These are phyloP conservation scores for Potorous gilbertii DNA, from an alignment of 2,797 vertebrate species.

Conservation along the genomic window DNA sequence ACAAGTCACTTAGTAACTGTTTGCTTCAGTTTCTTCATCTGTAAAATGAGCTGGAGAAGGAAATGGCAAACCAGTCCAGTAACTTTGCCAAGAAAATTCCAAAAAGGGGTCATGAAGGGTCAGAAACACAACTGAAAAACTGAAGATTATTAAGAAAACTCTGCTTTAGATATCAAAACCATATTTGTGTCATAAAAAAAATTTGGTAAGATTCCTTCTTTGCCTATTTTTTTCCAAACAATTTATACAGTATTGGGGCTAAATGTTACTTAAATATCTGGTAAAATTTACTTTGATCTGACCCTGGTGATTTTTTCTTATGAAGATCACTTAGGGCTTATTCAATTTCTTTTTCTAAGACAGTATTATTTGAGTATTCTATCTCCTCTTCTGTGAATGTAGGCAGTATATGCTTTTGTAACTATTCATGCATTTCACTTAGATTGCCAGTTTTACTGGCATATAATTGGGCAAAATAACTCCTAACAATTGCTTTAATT, in stretches of 20 bases:
- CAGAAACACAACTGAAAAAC: too few relatives aligned
- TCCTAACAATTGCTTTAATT: background rate
- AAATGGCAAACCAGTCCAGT: too few relatives aligned
- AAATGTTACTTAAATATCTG: background rate
- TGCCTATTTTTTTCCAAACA: too few relatives aligned
- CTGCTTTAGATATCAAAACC: background rate
- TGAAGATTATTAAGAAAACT: background rate
- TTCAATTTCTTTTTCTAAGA: background rate
- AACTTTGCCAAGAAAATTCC: too few relatives aligned
- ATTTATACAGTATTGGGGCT: too few relatives aligned
- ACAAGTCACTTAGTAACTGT: background rate
- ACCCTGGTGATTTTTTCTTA: background rate
- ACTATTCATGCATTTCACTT: background rate
- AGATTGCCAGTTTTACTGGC: background rate
- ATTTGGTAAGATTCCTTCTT: too few relatives aligned
- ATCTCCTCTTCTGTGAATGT: background rate
- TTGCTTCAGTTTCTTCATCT: background rate
- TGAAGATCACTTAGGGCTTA: background rate
- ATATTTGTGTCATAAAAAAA: background rate
- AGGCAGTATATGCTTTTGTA: background rate
- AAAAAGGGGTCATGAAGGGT: too few relatives aligned
- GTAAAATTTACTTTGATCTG: background rate
- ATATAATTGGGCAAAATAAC: background rate
- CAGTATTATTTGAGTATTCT: background rate
- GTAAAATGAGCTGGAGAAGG: background rate